Evolutionary conservation across 2,113 vertebrate genomes (phyloP).

Genomic region (Indicator indicator): DNA sequence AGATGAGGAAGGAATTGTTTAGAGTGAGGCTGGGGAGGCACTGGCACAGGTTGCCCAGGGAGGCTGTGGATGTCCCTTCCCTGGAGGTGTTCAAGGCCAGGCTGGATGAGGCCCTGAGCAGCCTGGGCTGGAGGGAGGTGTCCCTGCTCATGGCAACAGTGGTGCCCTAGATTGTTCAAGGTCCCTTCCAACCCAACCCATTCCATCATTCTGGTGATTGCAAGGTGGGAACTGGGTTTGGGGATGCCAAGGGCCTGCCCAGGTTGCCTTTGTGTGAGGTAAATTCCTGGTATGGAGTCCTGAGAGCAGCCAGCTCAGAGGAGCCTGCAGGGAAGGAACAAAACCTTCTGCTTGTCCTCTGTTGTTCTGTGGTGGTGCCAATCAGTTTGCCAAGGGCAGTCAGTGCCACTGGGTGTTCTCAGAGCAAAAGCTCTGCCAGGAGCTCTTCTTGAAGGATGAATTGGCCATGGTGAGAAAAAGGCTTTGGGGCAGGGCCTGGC

Average conservation of each 20-base stretch:
- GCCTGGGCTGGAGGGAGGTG: too few relatives aligned
- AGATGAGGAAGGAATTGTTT: too few relatives aligned
- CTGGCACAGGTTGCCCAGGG: too few relatives aligned
- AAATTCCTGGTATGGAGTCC: not conserved
- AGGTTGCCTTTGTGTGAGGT: not conserved
- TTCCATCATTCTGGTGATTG: too few relatives aligned
- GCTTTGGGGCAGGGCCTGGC: not conserved
- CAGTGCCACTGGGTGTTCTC: not conserved
- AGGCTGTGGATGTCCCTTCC: too few relatives aligned
- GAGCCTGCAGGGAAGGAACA: not conserved
- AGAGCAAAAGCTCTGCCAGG: not conserved
- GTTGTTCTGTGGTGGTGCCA: not conserved
- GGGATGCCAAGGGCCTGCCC: not conserved
- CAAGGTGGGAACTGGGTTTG: not conserved
- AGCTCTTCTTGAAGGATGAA: not conserved
- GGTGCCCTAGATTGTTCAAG: too few relatives aligned
- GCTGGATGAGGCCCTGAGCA: too few relatives aligned
- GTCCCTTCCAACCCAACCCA: too few relatives aligned
- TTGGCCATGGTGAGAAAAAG: not conserved
- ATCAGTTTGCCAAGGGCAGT: not conserved
- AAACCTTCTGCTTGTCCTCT: not conserved
- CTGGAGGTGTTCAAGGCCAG: too few relatives aligned
- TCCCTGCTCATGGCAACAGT: too few relatives aligned
- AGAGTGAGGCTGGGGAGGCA: too few relatives aligned
- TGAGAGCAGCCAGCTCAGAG: not conserved